These are phyloP conservation scores for Poeciliopsis infans DNA, from an alignment of 2,797 vertebrate species.

Conservation along the genomic window DNA sequence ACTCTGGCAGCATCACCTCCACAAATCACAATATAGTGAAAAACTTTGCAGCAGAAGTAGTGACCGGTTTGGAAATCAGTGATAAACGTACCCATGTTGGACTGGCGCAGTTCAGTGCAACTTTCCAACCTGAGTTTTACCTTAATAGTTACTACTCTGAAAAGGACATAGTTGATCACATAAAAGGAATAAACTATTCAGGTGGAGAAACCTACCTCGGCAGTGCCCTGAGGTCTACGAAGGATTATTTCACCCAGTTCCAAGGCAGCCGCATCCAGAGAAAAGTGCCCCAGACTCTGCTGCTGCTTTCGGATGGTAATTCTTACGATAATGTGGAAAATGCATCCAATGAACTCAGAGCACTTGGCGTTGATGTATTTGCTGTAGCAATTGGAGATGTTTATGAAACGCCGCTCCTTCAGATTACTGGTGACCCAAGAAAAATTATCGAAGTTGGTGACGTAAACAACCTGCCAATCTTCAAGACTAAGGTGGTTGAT, in stretches of 20 bases:
- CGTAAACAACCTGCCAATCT: slow-evolving; percentile 54
- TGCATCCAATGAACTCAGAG: slow-evolving; percentile 61
- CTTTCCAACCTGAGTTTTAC: slow-evolving; percentile 69
- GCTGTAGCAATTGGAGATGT: slow-evolving; percentile 72
- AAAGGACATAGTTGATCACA: slow-evolving; percentile 45
- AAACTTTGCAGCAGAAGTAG: slow-evolving; percentile 69
- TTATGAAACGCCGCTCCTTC: slow-evolving; percentile 64
- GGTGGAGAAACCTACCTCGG: slow-evolving; percentile 60
- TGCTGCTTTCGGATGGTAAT: slow-evolving; percentile 80
- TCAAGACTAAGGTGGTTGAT: slow-evolving; percentile 52
- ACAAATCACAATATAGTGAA: slow-evolving; percentile 66
- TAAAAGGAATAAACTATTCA: slow-evolving; percentile 45
- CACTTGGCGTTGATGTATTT: slow-evolving; percentile 64
- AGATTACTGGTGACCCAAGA: slow-evolving; percentile 63
- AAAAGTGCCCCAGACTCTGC: slow-evolving; percentile 70
- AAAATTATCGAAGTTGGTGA: slow-evolving; percentile 64
- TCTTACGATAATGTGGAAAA: slow-evolving; percentile 67
- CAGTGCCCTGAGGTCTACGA: slow-evolving; percentile 60
- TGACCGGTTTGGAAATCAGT: slow-evolving; percentile 67
- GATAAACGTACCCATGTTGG: slow-evolving; percentile 67
- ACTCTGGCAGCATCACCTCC: slow-evolving; percentile 71
- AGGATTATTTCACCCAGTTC: slow-evolving; percentile 65
- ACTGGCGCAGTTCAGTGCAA: slow-evolving; percentile 79
- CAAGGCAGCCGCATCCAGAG: slow-evolving; percentile 44
- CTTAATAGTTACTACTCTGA: slow-evolving; percentile 57